Percentiles rank a stretch among this genome's conserved stretches.
phyloP scores from a whole-genome alignment of 2,797 vertebrate genomes.

The Malurus leucopterus region DNA sequence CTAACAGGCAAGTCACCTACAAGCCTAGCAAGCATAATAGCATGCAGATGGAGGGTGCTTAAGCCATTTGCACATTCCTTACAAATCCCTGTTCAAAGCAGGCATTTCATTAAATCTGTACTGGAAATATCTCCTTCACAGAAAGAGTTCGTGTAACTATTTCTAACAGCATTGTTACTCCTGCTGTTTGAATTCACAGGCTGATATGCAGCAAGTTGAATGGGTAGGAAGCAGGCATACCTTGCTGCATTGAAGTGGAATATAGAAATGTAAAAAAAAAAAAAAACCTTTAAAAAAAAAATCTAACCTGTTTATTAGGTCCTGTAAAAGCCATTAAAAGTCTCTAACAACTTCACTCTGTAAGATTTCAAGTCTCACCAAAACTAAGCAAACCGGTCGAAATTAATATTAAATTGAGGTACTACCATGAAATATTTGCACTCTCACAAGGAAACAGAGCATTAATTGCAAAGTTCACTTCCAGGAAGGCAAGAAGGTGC shows the following conservation, averaged over 20 bases:
- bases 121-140: neutral
- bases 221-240: neutral
- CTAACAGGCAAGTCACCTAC: neutral
- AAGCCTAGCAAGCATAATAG: neutral
- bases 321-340: neutral
- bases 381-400: neutral
- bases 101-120: neutral
- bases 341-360: neutral
- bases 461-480: neutral
- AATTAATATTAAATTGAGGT: neutral
- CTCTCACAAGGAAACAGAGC: neutral
- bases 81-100: slow-evolving; percentile 2
- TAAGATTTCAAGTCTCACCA: neutral
- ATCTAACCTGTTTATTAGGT: neutral
- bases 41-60: neutral
- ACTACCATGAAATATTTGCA: neutral
- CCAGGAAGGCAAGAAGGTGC: neutral
- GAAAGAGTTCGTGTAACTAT: neutral
- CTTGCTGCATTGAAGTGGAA: neutral
- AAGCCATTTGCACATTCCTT: neutral
- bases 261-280: neutral
- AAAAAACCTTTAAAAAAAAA: neutral
- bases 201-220: neutral
- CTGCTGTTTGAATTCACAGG: neutral
- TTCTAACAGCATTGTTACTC: neutral